Percentiles rank a stretch among this genome's conserved stretches.
Conservation (phyloP, 2,888 invertebrate genomes). For the Xanthia togata region DNA sequence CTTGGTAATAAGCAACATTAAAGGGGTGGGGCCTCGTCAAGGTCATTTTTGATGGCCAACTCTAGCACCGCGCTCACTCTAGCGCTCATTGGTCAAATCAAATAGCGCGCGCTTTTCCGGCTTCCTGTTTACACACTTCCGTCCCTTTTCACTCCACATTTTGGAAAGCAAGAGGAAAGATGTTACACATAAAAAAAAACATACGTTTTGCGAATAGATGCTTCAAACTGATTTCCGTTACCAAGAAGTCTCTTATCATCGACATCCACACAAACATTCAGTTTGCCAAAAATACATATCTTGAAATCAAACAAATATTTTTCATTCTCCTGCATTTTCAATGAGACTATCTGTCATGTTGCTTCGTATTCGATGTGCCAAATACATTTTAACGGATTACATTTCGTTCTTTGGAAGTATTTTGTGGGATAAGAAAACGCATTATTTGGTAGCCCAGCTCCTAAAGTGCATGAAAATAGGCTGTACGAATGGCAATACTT, state of each 20-base stretch:
- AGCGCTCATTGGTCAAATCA: too few species aligned
- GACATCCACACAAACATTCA: neutral
- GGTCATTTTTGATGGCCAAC: too few species aligned
- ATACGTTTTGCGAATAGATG: neutral
- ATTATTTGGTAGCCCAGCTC: too few species aligned
- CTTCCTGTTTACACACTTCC: too few species aligned
- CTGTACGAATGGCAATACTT: too few species aligned
- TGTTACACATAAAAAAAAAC: neutral
- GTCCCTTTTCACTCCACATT: too few species aligned
- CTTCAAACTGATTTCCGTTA: neutral
- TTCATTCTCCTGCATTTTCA: constrained; percentile 13
- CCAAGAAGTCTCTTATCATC: neutral
- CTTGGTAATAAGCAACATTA: too few species aligned
- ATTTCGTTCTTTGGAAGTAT: neutral
- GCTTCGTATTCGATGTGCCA: constrained; percentile 1
- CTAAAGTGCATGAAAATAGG: too few species aligned
- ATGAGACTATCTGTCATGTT: neutral
- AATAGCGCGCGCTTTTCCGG: too few species aligned
- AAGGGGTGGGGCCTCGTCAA: too few species aligned
- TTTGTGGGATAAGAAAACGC: neutral
- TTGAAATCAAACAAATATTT: constrained; percentile 6
- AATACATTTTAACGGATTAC: neutral
- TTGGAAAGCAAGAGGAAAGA: too few species aligned
- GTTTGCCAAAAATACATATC: constrained; percentile 15
- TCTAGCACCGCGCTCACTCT: too few species aligned